Conservation (phyloP, 1,140 invertebrate genomes). For the Arctopsyche grandis region DNA sequence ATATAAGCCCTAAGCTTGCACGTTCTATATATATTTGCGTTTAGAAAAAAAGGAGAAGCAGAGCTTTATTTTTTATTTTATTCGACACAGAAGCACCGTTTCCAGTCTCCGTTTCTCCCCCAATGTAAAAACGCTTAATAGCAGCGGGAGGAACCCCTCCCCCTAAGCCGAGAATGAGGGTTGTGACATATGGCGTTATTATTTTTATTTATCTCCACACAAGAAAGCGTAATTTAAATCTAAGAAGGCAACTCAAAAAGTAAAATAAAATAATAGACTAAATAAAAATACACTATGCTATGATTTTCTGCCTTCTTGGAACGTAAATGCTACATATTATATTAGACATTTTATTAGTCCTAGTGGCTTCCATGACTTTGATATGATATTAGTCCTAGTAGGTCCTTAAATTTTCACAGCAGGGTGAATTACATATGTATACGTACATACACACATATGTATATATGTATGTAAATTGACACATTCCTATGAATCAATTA, state of each 20-base stretch:
- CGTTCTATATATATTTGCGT: conserved; percentile 8
- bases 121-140: background rate
- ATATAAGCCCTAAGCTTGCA: background rate
- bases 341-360: no score
- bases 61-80: background rate
- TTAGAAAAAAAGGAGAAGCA: background rate
- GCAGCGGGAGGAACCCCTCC: background rate
- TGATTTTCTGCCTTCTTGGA: no score
- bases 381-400: no score
- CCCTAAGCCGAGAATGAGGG: conserved; percentile 8
- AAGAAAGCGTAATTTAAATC: background rate
- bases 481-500: no score
- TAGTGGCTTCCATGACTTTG: no score
- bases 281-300: no score
- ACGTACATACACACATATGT: no score
- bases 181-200: conserved; percentile 33
- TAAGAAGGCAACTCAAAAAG: no score
- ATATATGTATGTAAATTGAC: no score
- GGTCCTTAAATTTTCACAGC: no score
- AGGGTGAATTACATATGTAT: no score
- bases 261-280: background rate
- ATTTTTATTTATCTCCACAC: conserved; percentile 24
- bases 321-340: no score
- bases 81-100: background rate
- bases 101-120: conserved; percentile 21